Percentiles rank a stretch among this genome's conserved stretches.
phyloP scores from a whole-genome alignment of 2,113 vertebrate species.

The Forbesichthys agassizii region DNA sequence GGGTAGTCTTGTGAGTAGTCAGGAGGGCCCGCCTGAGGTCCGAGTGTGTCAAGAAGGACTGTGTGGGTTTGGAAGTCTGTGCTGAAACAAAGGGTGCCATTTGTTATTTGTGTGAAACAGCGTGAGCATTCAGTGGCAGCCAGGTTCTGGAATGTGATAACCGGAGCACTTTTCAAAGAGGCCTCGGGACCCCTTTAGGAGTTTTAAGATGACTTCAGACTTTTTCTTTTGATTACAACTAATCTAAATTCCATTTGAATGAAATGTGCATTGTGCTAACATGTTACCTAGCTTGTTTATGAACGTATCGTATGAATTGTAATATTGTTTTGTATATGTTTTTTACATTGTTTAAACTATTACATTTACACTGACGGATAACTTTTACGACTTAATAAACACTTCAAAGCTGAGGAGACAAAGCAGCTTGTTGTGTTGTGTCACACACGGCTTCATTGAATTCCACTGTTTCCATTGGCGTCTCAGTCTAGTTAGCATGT shows the following conservation, averaged over 20 bases:
- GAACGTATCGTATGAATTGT: too few species aligned
- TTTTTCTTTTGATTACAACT: too few species aligned
- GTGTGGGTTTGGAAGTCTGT: background rate
- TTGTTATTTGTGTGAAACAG: background rate
- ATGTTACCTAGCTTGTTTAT: too few species aligned
- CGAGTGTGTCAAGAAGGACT: background rate
- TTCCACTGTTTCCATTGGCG: slow-evolving; percentile 28
- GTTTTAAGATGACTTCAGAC: too few species aligned
- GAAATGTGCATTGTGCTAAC: too few species aligned
- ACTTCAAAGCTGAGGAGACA: slow-evolving; percentile 22
- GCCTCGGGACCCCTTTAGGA: too few species aligned
- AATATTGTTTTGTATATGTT: too few species aligned
- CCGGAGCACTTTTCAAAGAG: background rate
- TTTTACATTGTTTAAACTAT: too few species aligned
- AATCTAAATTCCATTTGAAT: too few species aligned
- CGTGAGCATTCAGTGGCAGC: background rate
- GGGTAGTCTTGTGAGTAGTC: slow-evolving; percentile 93
- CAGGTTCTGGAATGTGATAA: background rate
- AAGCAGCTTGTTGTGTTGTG: slow-evolving; percentile 27
- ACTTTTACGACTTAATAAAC: too few species aligned
- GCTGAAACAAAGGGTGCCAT: background rate
- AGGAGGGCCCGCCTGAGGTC: background rate
- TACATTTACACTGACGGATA: too few species aligned
- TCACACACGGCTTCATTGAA: slow-evolving; percentile 17
- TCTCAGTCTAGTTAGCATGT: slow-evolving; percentile 45